Base-by-base conservation (phyloP, 1,140 invertebrate species). In the Drosophila elegans region DNA sequence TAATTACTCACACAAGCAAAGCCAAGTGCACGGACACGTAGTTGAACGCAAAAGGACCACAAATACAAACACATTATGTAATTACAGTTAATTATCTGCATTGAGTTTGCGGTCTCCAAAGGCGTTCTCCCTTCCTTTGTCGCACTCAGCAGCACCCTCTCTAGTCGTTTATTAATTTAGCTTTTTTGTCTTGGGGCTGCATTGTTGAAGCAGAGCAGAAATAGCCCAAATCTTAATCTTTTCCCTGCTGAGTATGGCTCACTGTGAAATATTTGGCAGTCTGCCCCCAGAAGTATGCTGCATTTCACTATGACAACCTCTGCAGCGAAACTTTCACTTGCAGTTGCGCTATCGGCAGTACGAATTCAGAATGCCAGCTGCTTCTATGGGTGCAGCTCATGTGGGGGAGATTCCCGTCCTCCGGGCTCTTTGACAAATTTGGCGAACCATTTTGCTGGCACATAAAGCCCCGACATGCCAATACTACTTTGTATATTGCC, bases 81-180 rank as follows among this genome's bases (percentile, higher is more conserved):
- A 88, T 88, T 88, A 88, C 75, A 79, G 88, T 88, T 88, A 88
- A 88, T 88, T 88, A 88, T 88, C 84, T 63, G 84, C 84, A 88
- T 83, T 83, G 72, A 89, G 75, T 77, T 88, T 89, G 83, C 49
- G 83, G 79, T 66, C 68, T 49, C 63, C 32, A 21, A 55, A 69
- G 42, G 27, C 36, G 34, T 10, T 34, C 10, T 41, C 36, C 46
- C 4, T 49, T 45, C 27, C 6, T 6, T 27, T 10, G 16, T 49
- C 48, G 32, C 13, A 32, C 48, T 6, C 34, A 53, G 56, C 48
- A 12, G 39, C 42, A 39, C 21, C n/a, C 71, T n/a, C 45, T 32
- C n/a, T 39, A 27, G 48, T 36, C 66, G 49, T 67, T 88, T 86
- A 88, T 88, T 86, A 86, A 88, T 82, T 88, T 68, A 66, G 60